phyloP scores from a whole-genome alignment of 2,888 invertebrate genomes.

The Anorthoa munda region DNA sequence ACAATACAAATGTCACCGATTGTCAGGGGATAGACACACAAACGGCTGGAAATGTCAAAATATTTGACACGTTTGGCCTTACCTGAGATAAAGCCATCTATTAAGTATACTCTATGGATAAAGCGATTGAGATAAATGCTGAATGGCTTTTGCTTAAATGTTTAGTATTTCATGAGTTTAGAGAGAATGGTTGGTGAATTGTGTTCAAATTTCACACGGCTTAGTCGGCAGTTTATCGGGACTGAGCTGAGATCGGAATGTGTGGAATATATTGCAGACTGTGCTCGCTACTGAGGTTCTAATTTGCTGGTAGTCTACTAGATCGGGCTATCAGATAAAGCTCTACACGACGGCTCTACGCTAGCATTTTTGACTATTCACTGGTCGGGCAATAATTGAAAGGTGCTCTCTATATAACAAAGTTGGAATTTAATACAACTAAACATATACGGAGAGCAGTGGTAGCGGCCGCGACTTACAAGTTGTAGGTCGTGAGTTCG shows the following conservation, averaged over 20 bases:
- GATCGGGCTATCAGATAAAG: conserved; percentile 19
- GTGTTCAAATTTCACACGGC: conserved; percentile 12
- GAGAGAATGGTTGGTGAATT: conserved; percentile 27
- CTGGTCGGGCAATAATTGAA: background rate
- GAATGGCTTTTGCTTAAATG: conserved; percentile 52
- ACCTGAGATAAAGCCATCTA: conserved; percentile 64
- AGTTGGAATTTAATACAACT: background rate
- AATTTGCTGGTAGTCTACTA: conserved; percentile 23
- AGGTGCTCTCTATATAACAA: background rate
- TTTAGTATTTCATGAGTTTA: conserved; percentile 43
- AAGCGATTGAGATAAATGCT: conserved; percentile 51
- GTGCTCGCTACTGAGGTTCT: conserved; percentile 1
- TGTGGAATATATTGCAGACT: conserved; percentile 32
- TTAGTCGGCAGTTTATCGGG: conserved; percentile 5
- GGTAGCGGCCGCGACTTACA: too few relatives aligned
- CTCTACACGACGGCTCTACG: background rate
- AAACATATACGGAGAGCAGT: too few relatives aligned
- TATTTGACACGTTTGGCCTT: conserved; percentile 61
- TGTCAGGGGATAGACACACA: conserved; percentile 56
- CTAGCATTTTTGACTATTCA: conserved; percentile 2
- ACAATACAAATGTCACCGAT: conserved; percentile 67
- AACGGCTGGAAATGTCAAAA: conserved; percentile 65
- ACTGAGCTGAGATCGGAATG: conserved; percentile 19
- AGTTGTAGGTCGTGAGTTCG: too few relatives aligned
- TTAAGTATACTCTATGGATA: too few relatives aligned